phyloP scores from a whole-genome alignment of 1,140 invertebrate species.

The Telenomus remus region DNA sequence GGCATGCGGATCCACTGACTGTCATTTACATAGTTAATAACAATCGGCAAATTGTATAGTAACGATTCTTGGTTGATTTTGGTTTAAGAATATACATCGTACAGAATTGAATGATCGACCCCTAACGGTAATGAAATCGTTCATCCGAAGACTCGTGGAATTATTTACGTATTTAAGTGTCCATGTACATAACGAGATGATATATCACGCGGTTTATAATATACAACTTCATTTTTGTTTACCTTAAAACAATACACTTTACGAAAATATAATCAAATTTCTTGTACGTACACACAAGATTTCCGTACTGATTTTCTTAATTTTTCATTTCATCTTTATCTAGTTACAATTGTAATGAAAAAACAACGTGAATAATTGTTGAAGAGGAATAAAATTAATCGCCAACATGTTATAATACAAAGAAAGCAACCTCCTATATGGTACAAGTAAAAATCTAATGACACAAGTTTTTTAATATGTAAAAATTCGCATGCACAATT shows the following conservation, averaged over 20 bases:
- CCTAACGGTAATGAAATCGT: slow-evolving; percentile 1
- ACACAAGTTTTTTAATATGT: background rate
- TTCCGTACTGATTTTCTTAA: background rate
- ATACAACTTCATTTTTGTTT: background rate
- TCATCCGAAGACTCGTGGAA: slow-evolving; percentile 8
- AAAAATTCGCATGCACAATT: background rate
- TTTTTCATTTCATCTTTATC: background rate
- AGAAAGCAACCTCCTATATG: background rate
- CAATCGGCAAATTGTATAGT: background rate
- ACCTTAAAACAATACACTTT: background rate
- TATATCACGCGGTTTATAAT: slow-evolving; percentile 1
- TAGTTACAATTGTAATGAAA: background rate
- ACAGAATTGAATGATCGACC: background rate
- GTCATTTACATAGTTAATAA: background rate
- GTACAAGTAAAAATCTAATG: background rate
- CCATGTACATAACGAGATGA: slow-evolving; percentile 7
- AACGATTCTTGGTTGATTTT: slow-evolving; percentile 3
- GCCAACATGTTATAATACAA: background rate
- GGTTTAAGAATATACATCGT: slow-evolving; percentile 5
- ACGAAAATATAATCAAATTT: slow-evolving; percentile 1
- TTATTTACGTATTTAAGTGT: background rate
- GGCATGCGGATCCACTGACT: slow-evolving; percentile 1
- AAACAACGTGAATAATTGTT: background rate
- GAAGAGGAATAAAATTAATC: no score
- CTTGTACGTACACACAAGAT: background rate